Conservation (phyloP, 2,797 vertebrate species). For the Sternotherus odoratus region DNA sequence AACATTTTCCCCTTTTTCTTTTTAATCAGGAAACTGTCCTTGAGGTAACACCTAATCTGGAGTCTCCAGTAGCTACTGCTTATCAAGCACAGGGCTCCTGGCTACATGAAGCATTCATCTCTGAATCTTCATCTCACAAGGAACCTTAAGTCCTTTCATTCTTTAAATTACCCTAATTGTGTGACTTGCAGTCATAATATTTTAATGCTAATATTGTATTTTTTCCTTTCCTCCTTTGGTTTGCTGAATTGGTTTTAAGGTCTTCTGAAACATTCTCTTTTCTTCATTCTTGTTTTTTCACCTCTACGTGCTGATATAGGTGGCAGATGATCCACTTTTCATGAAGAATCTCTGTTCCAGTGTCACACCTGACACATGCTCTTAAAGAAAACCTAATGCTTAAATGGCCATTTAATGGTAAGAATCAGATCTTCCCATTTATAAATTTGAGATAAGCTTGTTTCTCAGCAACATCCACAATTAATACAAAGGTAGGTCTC, state of each 20-base stretch:
- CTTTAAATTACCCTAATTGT: conserved; percentile 48
- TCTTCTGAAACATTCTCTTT: conserved; percentile 37
- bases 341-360: neutral
- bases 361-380: neutral
- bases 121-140: conserved; percentile 14
- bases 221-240: conserved; percentile 22
- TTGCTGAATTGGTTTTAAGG: conserved; percentile 44
- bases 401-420: conserved; percentile 9
- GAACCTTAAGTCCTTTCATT: conserved; percentile 41
- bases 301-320: neutral
- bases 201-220: conserved; percentile 57
- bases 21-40: neutral
- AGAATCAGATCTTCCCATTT: conserved; percentile 11
- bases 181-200: conserved; percentile 28
- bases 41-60: conserved; percentile 7
- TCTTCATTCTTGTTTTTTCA: neutral
- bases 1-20: neutral
- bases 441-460: neutral
- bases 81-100: neutral
- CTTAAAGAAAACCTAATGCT: neutral
- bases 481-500: neutral
- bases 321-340: neutral
- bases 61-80: neutral
- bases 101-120: conserved; percentile 35
- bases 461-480: neutral